Percentiles rank a stretch among this genome's conserved stretches.
Conservation (phyloP, 2,113 vertebrate species). For the Crotalus viridis region DNA sequence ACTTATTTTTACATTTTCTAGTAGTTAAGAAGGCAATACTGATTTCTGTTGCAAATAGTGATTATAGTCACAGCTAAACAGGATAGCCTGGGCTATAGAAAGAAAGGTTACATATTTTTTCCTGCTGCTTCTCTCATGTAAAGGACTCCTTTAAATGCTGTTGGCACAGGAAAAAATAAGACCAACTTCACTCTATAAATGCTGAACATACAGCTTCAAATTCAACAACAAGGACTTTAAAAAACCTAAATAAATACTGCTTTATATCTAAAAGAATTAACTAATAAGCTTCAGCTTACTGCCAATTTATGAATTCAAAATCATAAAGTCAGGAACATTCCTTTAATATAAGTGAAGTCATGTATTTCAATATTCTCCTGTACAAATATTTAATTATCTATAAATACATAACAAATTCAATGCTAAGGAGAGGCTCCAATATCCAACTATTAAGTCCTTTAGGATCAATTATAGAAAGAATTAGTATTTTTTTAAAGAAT, state of each 20-base stretch:
- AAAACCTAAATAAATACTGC: neutral
- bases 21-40: neutral
- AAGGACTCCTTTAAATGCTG: neutral
- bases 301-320: neutral
- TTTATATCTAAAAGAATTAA: neutral
- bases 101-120: neutral
- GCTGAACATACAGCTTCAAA: neutral
- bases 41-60: neutral
- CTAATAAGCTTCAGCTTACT: neutral
- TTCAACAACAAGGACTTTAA: neutral
- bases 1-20: neutral
- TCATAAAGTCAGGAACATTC: neutral
- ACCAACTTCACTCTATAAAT: neutral
- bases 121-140: neutral
- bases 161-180: neutral
- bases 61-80: neutral
- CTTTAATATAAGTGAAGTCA: neutral
- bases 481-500: neutral
- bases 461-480: slow-evolving; percentile 1
- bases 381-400: neutral
- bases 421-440: neutral
- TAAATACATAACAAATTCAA: neutral
- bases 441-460: neutral
- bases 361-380: neutral
- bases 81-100: no score